Evolutionary conservation across 1,140 invertebrate genomes (phyloP).

Genomic region (Babylonia areolata): DNA sequence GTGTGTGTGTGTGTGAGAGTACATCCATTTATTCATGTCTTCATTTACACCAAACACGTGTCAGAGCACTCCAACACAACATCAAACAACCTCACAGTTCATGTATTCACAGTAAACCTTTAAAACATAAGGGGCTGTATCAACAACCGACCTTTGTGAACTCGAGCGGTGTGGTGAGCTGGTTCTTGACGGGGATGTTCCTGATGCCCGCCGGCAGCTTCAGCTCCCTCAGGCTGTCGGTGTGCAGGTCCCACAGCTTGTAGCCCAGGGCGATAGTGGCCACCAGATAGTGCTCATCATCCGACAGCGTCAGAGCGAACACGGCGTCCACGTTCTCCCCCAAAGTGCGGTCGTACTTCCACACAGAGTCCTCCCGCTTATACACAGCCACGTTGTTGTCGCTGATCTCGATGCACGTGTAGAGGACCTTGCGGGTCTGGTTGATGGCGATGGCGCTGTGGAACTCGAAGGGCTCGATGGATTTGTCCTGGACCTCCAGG

Average conservation of each 20-base stretch:
- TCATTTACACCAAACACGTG: no score
- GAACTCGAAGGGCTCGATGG: conserved; percentile 83
- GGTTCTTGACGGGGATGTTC: conserved; percentile 90
- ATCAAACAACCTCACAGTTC: no score
- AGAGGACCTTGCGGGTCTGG: conserved; percentile 62
- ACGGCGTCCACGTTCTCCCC: conserved; percentile 77
- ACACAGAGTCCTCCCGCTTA: conserved; percentile 66
- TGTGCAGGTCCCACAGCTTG: conserved; percentile 76
- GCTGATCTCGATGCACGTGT: conserved; percentile 75
- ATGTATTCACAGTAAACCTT: no score
- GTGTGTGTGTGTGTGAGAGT: no score
- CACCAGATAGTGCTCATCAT: conserved; percentile 86
- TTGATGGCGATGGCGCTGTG: conserved; percentile 83
- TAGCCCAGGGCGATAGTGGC: conserved; percentile 90
- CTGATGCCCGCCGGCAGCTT: conserved; percentile 90
- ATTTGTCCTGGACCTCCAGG: conserved; percentile 67
- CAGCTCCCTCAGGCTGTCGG: conserved; percentile 81
- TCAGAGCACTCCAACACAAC: no score
- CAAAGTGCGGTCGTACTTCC: conserved; percentile 75
- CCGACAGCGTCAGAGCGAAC: conserved; percentile 88
- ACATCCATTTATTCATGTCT: no score
- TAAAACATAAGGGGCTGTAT: no score
- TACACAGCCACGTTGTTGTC: conserved; percentile 73
- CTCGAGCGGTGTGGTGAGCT: conserved; percentile 80
- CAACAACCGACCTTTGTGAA: conserved; percentile 82